Evolutionary conservation across 1,140 invertebrate species (phyloP).

Genomic region (Pentalonia nigronervosa): DNA sequence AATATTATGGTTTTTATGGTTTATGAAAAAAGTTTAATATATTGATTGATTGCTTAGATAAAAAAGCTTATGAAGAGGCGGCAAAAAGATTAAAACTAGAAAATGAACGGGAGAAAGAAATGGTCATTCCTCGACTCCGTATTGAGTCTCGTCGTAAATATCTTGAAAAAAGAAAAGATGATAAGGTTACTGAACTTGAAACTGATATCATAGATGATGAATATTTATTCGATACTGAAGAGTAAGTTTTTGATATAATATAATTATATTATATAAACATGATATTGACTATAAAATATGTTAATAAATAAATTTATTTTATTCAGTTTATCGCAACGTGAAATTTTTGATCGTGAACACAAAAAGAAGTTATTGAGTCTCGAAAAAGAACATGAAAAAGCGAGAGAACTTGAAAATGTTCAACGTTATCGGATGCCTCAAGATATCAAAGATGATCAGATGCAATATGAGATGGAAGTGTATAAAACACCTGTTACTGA

Average conservation of each 20-base stretch:
- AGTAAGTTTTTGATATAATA: conserved; percentile 69
- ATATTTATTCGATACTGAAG: conserved; percentile 88
- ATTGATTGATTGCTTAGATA: conserved; percentile 65
- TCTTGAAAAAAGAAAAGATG: conserved; percentile 92
- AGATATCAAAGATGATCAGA: conserved; percentile 77
- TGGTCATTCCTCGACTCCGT: conserved; percentile 85
- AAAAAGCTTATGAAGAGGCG: conserved; percentile 87
- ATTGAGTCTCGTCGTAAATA: conserved; percentile 93
- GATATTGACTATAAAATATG: background rate
- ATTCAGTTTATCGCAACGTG: conserved; percentile 82
- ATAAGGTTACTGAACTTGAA: conserved; percentile 96
- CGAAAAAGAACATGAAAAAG: conserved; percentile 95
- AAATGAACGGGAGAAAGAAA: conserved; percentile 78
- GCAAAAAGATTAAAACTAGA: conserved; percentile 90
- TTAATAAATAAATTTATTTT: conserved; percentile 51
- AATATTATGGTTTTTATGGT: conserved; percentile 9
- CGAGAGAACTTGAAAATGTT: conserved; percentile 87
- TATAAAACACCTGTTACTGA: conserved; percentile 90
- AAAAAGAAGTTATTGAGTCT: conserved; percentile 90
- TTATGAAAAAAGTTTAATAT: background rate
- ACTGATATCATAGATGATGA: conserved; percentile 96
- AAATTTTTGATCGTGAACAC: conserved; percentile 84
- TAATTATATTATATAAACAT: no score
- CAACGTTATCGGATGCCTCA: conserved; percentile 94
- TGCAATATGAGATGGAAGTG: conserved; percentile 87